phyloP scores from a whole-genome alignment of 1,140 invertebrate species.

The Gonatopus flavifemur region DNA sequence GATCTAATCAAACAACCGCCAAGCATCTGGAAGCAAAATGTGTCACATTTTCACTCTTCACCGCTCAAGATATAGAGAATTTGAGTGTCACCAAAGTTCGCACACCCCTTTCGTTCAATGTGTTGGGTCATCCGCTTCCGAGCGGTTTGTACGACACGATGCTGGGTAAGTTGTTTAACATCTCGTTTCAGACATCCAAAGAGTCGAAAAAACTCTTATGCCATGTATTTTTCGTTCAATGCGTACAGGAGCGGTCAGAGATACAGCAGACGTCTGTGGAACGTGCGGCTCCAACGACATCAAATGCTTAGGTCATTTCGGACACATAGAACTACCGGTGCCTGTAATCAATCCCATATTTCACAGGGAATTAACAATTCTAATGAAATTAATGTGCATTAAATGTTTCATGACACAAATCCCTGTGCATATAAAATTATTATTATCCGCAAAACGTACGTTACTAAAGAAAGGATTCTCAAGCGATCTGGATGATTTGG shows the following conservation, averaged over 20 bases:
- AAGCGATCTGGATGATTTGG: slow-evolving; percentile 69
- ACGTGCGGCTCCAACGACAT: slow-evolving; percentile 76
- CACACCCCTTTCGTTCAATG: slow-evolving; percentile 82
- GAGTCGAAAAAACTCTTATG: slow-evolving; percentile 17
- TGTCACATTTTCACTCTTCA: slow-evolving; percentile 72
- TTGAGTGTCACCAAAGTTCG: slow-evolving; percentile 86
- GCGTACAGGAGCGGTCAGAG: slow-evolving; percentile 64
- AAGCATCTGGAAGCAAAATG: slow-evolving; percentile 58
- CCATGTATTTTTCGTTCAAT: slow-evolving; percentile 4
- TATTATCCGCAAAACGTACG: slow-evolving; percentile 74
- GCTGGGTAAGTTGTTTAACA: slow-evolving; percentile 71
- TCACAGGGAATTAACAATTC: slow-evolving; percentile 69
- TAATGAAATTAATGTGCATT: slow-evolving; percentile 72
- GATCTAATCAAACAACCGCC: too few relatives aligned
- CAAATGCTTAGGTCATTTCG: slow-evolving; percentile 91
- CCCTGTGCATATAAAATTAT: slow-evolving; percentile 64
- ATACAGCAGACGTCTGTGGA: slow-evolving; percentile 71
- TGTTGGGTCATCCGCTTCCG: slow-evolving; percentile 76
- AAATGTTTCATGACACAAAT: slow-evolving; percentile 73
- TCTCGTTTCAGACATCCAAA: too few relatives aligned
- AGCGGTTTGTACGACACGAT: slow-evolving; percentile 86
- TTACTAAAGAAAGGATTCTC: slow-evolving; percentile 76
- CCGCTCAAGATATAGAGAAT: slow-evolving; percentile 79
- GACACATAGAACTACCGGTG: slow-evolving; percentile 90
- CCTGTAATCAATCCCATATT: slow-evolving; percentile 92